A percentile compares a stretch with the other conserved stretches of the same genome.
Evolutionary conservation across 2,888 invertebrate genomes (phyloP).

Genomic region (Clanis bilineata): DNA sequence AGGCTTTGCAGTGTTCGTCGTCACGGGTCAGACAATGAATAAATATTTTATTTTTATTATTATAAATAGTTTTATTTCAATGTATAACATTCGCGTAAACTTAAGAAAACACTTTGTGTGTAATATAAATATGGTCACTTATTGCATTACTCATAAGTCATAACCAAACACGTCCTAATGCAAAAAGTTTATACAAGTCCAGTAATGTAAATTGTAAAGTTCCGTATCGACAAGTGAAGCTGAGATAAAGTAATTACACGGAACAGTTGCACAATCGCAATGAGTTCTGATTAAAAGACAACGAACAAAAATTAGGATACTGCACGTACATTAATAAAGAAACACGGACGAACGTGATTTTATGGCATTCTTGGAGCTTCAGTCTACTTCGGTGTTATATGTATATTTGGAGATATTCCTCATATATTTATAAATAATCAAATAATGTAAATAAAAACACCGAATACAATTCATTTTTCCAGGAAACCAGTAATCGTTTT

Average conservation of each 20-base stretch:
- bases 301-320: background rate
- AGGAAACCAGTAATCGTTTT: no score
- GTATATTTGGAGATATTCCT: background rate
- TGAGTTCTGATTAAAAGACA: background rate
- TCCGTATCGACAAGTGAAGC: background rate
- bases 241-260: background rate
- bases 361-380: background rate
- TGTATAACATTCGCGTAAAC: no score
- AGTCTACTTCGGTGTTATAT: background rate
- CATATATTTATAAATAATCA: no score
- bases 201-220: background rate
- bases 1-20: no score
- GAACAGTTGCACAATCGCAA: background rate
- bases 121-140: background rate
- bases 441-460: no score
- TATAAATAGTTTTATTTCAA: no score
- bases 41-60: no score
- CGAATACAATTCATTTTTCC: no score
- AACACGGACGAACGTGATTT: background rate
- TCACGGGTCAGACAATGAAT: no score
- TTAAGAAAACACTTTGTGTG: background rate
- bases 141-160: background rate
- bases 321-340: background rate
- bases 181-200: background rate
- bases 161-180: background rate